phyloP scores from a whole-genome alignment of 2,797 vertebrate species.

The Masticophis lateralis region DNA sequence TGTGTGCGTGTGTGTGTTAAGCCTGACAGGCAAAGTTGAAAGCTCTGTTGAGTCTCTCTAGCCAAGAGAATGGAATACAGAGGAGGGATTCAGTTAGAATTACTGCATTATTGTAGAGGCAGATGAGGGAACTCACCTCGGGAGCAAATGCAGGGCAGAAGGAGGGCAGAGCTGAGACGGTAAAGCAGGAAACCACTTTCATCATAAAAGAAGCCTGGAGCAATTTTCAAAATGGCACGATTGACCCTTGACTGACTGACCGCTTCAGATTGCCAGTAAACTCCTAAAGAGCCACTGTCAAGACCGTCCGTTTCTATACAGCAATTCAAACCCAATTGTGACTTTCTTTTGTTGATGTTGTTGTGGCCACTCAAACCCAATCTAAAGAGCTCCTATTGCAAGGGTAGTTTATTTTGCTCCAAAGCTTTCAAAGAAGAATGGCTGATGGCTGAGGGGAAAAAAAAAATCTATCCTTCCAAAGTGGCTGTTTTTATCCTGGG shows the following conservation, averaged over 20 bases:
- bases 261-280: slow-evolving; percentile 23
- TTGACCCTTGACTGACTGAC: slow-evolving; percentile 36
- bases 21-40: slow-evolving; percentile 19
- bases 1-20: slow-evolving; percentile 5
- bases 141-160: neutral
- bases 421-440: neutral
- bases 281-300: slow-evolving; percentile 7
- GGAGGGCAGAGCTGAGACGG: neutral
- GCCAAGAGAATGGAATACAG: slow-evolving; percentile 2
- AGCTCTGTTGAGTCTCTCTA: neutral
- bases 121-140: neutral
- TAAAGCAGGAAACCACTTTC: neutral
- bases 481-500: neutral
- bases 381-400: neutral
- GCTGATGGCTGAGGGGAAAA: neutral
- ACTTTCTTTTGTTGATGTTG: neutral
- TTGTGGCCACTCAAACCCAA: neutral
- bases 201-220: slow-evolving; percentile 24
- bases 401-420: neutral
- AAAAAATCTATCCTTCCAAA: neutral
- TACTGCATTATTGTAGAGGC: neutral
- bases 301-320: slow-evolving; percentile 12
- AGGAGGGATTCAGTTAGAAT: slow-evolving; percentile 5
- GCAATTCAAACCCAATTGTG: slow-evolving; percentile 21
- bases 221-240: slow-evolving; percentile 30